Percentiles rank a stretch among this genome's conserved stretches.
phyloP scores from a whole-genome alignment of 2,888 invertebrate genomes.

The Volucella zonaria region DNA sequence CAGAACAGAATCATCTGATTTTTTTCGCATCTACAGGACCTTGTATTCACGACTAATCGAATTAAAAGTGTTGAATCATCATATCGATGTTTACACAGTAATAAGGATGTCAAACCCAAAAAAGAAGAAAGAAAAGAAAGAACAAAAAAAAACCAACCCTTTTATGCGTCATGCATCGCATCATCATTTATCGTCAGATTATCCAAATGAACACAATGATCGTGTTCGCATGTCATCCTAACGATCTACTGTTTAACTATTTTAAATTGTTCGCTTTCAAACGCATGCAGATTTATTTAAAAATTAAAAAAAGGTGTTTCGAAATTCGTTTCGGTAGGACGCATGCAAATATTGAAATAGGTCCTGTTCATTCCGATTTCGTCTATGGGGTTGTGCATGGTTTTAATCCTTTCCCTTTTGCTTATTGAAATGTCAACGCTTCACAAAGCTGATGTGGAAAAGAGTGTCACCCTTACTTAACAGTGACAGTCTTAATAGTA shows the following conservation, averaged over 20 bases:
- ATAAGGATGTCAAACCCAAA: conserved; percentile 66
- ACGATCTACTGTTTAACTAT: conserved; percentile 47
- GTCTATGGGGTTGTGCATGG: not conserved
- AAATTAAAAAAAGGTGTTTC: conserved; percentile 65
- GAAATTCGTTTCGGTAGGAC: conserved; percentile 63
- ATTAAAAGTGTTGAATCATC: conserved; percentile 72
- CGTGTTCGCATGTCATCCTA: conserved; percentile 67
- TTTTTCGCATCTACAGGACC: conserved; percentile 9
- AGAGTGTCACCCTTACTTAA: conserved; percentile 58
- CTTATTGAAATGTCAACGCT: conserved; percentile 63
- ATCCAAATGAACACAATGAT: conserved; percentile 69
- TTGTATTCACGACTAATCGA: conserved; percentile 54
- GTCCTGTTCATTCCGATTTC: conserved; percentile 35
- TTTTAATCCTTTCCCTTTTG: conserved; percentile 56
- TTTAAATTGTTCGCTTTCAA: conserved; percentile 38
- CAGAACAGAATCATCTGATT: not conserved
- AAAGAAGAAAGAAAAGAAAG: conserved; percentile 2
- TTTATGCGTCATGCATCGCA: conserved; percentile 66
- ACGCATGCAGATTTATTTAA: conserved; percentile 55
- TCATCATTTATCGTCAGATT: conserved; percentile 74
- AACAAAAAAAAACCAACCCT: conserved; percentile 48
- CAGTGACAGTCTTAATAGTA: conserved; percentile 63
- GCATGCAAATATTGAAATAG: conserved; percentile 71
- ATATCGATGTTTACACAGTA: conserved; percentile 69
- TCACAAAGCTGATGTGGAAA: conserved; percentile 37